Conservation (phyloP, 1,140 invertebrate genomes). For the Musca domestica region DNA sequence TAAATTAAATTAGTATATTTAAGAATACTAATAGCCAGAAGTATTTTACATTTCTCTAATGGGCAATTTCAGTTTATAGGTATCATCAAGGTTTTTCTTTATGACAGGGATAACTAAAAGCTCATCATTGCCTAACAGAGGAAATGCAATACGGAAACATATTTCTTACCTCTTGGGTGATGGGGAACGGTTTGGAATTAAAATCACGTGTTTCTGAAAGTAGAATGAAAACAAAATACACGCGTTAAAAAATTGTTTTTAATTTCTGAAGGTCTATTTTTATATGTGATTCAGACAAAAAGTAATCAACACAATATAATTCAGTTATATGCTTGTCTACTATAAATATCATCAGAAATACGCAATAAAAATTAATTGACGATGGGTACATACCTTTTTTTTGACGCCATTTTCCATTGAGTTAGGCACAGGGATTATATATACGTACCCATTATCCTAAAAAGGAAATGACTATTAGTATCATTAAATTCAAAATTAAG, state of each 20-base stretch:
- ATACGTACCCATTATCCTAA: neutral
- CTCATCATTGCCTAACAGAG: neutral
- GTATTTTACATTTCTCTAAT: neutral
- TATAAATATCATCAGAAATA: neutral
- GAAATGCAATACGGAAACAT: too few species aligned
- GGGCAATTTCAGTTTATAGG: neutral
- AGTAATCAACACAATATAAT: neutral
- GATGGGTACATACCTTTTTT: neutral
- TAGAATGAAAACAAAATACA: neutral
- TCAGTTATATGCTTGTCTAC: neutral
- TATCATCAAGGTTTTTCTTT: slow-evolving; percentile 1
- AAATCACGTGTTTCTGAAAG: too few species aligned
- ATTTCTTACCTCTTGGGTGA: too few species aligned
- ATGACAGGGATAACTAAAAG: neutral
- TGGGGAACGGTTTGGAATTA: too few species aligned
- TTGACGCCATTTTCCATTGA: too few species aligned
- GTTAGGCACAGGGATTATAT: too few species aligned
- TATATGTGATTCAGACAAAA: neutral
- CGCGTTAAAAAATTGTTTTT: neutral
- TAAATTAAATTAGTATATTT: neutral
- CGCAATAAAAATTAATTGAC: neutral
- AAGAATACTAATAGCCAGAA: neutral
- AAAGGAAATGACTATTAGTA: neutral
- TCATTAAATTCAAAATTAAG: neutral
- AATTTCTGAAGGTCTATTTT: neutral